These are phyloP conservation scores for Pomacea maculata DNA, from an alignment of 1,140 invertebrate species.

Conservation along the genomic window DNA sequence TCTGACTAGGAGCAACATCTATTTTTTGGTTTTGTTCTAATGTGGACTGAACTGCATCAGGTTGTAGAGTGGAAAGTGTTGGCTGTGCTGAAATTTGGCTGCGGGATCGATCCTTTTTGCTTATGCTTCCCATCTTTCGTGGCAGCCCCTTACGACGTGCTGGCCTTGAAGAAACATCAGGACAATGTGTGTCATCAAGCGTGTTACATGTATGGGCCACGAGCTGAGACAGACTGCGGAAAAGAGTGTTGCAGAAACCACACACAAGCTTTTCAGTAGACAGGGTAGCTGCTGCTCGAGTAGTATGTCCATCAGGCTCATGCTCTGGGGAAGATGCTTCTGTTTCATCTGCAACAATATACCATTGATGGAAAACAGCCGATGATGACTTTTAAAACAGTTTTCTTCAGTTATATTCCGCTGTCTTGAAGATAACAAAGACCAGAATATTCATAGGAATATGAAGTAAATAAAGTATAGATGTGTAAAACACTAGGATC, in stretches of 20 bases:
- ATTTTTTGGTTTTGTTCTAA: neutral
- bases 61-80: neutral
- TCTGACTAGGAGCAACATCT: neutral
- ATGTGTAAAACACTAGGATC: too few relatives aligned
- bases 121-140: constrained; percentile 18
- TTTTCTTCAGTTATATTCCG: too few relatives aligned
- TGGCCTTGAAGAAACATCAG: constrained; percentile 6
- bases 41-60: neutral
- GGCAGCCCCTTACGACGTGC: constrained; percentile 28
- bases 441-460: too few relatives aligned
- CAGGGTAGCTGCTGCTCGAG: neutral
- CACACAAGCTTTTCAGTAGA: constrained; percentile 10
- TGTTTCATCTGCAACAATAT: too few relatives aligned
- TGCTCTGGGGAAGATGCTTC: too few relatives aligned
- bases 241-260: constrained; percentile 17
- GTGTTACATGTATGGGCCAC: constrained; percentile 24
- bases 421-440: too few relatives aligned
- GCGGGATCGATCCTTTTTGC: neutral
- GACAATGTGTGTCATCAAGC: constrained; percentile 6
- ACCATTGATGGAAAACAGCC: too few relatives aligned
- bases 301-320: neutral
- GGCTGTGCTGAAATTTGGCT: neutral
- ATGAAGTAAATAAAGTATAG: too few relatives aligned
- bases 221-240: constrained; percentile 22
- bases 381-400: too few relatives aligned